Percentiles rank a stretch among this genome's conserved stretches.
phyloP scores from a whole-genome alignment of 2,888 invertebrate genomes.

The Tipula helvola region DNA sequence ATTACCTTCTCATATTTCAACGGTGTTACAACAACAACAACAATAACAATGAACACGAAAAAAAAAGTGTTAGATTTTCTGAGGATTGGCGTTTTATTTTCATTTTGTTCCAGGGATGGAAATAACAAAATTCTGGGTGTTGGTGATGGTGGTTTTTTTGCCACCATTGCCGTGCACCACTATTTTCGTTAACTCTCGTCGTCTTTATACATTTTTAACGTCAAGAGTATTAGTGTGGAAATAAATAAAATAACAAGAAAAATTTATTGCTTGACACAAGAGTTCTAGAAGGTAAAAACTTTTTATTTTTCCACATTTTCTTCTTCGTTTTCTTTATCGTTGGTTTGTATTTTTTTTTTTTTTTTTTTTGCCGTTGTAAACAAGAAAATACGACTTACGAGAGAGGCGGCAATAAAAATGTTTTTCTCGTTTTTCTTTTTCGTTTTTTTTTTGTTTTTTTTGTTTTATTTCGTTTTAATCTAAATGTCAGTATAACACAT shows the following conservation, averaged over 20 bases:
- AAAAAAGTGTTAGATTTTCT: neutral
- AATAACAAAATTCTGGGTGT: neutral
- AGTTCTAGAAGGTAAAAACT: conserved; percentile 9
- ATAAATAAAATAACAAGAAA: conserved; percentile 4
- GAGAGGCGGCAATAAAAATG: conserved; percentile 10
- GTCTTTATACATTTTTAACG: neutral
- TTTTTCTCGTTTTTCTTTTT: neutral
- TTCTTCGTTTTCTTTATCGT: neutral
- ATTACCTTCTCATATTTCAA: neutral
- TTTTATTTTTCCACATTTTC: neutral
- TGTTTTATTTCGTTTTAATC: neutral
- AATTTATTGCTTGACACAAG: conserved; percentile 9
- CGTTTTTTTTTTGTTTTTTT: neutral
- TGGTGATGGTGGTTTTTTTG: neutral
- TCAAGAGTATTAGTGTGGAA: conserved; percentile 7
- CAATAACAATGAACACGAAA: neutral
- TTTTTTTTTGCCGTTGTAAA: neutral
- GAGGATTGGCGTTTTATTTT: neutral
- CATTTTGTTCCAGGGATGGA: neutral
- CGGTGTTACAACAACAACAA: neutral
- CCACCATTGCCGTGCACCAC: neutral
- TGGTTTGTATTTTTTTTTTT: neutral
- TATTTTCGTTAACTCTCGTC: neutral
- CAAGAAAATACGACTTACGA: conserved; percentile 10
- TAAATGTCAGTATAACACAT: conserved; percentile 5